Percentiles rank a stretch among this genome's conserved stretches.
These are phyloP conservation scores for Podargus strigoides DNA, from an alignment of 2,797 vertebrate species.

Conservation along the genomic window DNA sequence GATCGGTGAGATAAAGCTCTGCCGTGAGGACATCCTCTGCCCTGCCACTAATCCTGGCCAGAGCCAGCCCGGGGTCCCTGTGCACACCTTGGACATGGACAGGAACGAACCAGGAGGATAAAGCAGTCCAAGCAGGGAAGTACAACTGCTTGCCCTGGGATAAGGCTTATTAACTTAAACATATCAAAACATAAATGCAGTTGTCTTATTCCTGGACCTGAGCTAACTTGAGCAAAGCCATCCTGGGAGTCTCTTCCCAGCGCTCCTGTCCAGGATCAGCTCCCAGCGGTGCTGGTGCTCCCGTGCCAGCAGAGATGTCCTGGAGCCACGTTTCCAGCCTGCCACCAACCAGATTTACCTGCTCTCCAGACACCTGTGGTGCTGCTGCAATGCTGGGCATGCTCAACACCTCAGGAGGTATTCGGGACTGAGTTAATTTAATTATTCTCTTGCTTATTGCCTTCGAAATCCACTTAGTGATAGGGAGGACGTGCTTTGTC, in stretches of 20 bases:
- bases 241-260: background rate
- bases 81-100: background rate
- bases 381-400: background rate
- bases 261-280: background rate
- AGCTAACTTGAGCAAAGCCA: background rate
- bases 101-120: background rate
- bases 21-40: background rate
- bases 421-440: background rate
- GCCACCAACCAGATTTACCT: background rate
- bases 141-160: background rate
- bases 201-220: background rate
- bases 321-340: background rate
- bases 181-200: background rate
- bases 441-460: conserved; percentile 32
- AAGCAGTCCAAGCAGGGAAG: background rate
- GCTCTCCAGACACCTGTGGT: background rate
- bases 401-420: background rate
- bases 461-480: conserved; percentile 32
- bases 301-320: background rate
- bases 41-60: background rate
- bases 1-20: conserved; percentile 49
- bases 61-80: background rate
- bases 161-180: background rate
- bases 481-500: conserved; percentile 22
- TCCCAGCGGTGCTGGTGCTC: background rate